phyloP scores from a whole-genome alignment of 2,113 vertebrate species.

The Leptobrachium ailaonicum region DNA sequence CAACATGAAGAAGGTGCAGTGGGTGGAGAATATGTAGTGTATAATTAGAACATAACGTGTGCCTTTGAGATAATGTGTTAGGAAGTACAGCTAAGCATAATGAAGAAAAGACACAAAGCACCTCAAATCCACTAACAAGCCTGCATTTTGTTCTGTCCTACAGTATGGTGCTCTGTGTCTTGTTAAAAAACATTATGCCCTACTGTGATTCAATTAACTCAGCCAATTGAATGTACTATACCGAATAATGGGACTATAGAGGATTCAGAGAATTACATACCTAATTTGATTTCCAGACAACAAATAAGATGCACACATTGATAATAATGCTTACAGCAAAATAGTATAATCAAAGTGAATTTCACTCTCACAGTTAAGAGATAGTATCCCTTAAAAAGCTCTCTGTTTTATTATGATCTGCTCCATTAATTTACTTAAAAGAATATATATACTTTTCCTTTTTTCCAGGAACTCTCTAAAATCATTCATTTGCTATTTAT shows the following conservation, averaged over 20 bases:
- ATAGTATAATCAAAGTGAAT: not conserved
- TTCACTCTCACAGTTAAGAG: too few species aligned
- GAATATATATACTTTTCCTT: too few species aligned
- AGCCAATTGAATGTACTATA: slow-evolving; percentile 23
- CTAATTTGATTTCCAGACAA: slow-evolving; percentile 17
- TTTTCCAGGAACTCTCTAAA: too few species aligned
- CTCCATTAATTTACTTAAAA: too few species aligned
- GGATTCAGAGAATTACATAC: slow-evolving; percentile 4
- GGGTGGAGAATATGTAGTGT: not conserved
- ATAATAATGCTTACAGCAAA: not conserved
- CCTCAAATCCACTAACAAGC: not conserved
- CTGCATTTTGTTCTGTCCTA: not conserved
- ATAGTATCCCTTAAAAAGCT: too few species aligned
- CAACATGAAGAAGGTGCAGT: not conserved
- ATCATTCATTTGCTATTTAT: too few species aligned
- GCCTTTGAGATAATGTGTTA: not conserved
- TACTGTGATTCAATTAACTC: slow-evolving; percentile 21
- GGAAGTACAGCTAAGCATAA: not conserved
- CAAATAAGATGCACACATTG: not conserved
- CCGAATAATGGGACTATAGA: slow-evolving; percentile 31
- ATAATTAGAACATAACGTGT: not conserved
- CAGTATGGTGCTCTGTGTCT: slow-evolving; percentile 3
- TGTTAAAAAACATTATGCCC: slow-evolving; percentile 34
- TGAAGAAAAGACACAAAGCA: not conserved
- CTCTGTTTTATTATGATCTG: too few species aligned